Evolutionary conservation across 2,113 vertebrate species (phyloP).

Genomic region (Tinamus guttatus): DNA sequence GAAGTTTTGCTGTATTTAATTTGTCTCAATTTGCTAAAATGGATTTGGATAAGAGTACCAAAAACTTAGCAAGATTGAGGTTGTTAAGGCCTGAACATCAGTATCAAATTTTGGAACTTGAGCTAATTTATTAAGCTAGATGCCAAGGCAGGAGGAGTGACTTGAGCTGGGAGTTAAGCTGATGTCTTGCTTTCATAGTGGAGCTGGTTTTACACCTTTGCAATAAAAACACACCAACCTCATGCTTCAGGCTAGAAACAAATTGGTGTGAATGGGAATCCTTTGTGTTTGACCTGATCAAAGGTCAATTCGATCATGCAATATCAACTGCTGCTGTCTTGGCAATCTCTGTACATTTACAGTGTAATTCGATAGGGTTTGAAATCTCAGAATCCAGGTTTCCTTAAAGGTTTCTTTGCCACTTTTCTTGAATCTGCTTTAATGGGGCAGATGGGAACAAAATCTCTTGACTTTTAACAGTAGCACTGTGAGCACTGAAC

Average conservation of each 20-base stretch:
- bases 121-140: not conserved
- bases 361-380: not conserved
- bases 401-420: not conserved
- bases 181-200: not conserved
- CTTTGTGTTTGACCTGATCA: not conserved
- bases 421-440: not conserved
- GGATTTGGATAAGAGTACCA: not conserved
- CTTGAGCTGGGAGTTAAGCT: not conserved
- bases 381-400: not conserved
- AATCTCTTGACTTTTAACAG: not conserved
- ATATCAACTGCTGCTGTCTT: not conserved
- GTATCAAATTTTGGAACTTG: not conserved
- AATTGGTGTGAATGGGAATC: not conserved
- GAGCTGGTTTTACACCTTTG: not conserved
- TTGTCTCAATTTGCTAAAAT: not conserved
- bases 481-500: not conserved
- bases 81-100: not conserved
- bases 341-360: not conserved
- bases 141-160: not conserved
- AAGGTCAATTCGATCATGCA: not conserved
- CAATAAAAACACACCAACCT: not conserved
- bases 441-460: not conserved
- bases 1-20: not conserved
- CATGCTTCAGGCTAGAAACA: not conserved
- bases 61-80: not conserved